Conservation (phyloP, 2,797 vertebrate genomes). For the Sebastes nivosus region DNA sequence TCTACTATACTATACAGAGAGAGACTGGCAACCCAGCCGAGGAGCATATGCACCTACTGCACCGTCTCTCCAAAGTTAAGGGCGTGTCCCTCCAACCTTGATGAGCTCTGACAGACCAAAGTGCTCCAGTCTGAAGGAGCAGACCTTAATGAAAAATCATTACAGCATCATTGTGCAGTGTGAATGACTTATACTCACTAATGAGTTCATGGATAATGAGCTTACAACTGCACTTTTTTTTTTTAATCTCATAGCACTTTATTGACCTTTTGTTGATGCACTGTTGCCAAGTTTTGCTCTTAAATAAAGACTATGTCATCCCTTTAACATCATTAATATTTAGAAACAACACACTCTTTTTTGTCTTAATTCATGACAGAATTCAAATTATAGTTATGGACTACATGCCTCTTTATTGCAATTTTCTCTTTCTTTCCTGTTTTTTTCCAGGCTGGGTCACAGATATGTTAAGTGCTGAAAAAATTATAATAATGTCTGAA, state of each 20-base stretch:
- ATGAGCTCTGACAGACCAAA: not conserved
- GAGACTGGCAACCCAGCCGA: conserved; percentile 14
- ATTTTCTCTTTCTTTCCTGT: not conserved
- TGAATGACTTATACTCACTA: not conserved
- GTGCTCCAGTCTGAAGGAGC: not conserved
- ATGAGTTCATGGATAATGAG: conserved; percentile 10
- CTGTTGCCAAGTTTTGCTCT: not conserved
- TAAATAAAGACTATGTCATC: rapidly evolving
- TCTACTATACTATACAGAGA: not conserved
- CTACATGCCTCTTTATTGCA: not conserved
- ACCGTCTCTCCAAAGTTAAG: conserved; percentile 55
- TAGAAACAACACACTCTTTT: not conserved
- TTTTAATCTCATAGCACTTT: not conserved
- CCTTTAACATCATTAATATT: not conserved
- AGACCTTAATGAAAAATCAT: not conserved
- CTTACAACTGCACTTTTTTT: not conserved
- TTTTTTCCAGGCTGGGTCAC: not conserved
- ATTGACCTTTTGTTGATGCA: not conserved
- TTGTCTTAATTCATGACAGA: not conserved
- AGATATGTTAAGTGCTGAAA: not conserved
- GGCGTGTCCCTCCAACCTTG: conserved; percentile 70
- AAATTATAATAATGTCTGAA: not conserved
- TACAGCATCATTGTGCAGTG: not conserved
- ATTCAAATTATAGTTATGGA: not conserved
- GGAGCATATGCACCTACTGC: conserved; percentile 23